Percentiles rank a stretch among this genome's conserved stretches.
phyloP scores from a whole-genome alignment of 2,888 invertebrate species.

The Agrochola circellaris region DNA sequence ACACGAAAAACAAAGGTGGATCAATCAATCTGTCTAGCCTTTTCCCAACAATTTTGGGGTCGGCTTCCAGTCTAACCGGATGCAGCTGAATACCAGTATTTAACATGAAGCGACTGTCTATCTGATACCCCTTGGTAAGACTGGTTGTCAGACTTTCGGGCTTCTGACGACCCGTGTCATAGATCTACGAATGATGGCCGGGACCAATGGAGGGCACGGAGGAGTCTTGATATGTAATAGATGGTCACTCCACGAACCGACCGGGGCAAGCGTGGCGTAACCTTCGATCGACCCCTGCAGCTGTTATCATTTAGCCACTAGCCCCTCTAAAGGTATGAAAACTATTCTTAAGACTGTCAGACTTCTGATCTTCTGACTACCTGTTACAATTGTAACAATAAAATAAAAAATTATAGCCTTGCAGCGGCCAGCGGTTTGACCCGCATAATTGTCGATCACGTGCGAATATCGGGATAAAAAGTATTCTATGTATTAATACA shows the following conservation, averaged over 20 bases:
- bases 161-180: neutral
- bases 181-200: neutral
- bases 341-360: too few species aligned
- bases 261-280: neutral
- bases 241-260: neutral
- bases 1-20: neutral
- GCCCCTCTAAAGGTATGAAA: too few species aligned
- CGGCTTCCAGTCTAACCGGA: neutral
- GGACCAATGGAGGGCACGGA: neutral
- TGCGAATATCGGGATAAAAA: too few species aligned
- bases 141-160: neutral
- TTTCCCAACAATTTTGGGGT: neutral
- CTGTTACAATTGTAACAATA: too few species aligned
- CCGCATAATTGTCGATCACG: too few species aligned
- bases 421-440: too few species aligned
- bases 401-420: too few species aligned
- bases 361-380: too few species aligned
- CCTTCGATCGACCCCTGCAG: neutral
- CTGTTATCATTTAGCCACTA: neutral
- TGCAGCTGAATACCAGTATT: neutral
- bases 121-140: neutral
- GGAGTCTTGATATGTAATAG: neutral
- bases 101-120: neutral
- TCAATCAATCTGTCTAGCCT: neutral
- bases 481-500: too few species aligned